Base-by-base conservation (phyloP, 1,140 invertebrate genomes). In the Diorhabda elongata region DNA sequence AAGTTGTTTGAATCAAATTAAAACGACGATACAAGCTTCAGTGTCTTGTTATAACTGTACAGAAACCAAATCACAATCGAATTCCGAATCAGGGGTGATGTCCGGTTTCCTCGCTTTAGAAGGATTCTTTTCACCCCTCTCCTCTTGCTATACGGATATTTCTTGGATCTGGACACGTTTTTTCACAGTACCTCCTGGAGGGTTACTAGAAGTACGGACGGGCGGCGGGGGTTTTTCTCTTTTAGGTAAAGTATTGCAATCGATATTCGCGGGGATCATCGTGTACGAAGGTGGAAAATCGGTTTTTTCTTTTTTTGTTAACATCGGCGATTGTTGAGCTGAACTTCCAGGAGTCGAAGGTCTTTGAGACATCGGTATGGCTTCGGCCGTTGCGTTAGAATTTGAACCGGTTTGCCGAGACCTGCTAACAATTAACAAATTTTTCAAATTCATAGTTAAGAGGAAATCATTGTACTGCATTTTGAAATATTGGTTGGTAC, bases 141-240 rank as follows among this genome's bases (percentile, higher is more conserved):
- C 60, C 70, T 69, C 71, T 66, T 84, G 85, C 84, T 87, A 88
- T 84, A 88, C 87, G 56, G 86, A 85, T 76, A 88, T 87, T 76
- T 88, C 87, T 80, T 88, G 87, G 70, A 88, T 88, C 79, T 88
- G 87, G 66, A 88, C 87, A 66, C 87, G 82, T 83, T 88, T 88
- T 77, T 88, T 88, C 63, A 86, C 80, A 2, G 85, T 86, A 26
- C 83, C 83, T 26, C 77, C 67, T 1, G 78, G 60, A 5, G 80
- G 78, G 69, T 79, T 80, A 71, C 81, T 83, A 0, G 78, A 81
- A 2, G 81, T 81, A 76, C 73, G 75, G 68, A 74, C 71, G n/a
- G 79, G 82, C 41, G 77, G 80, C 26, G 80, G 71, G 9, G 72
- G 75, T 72, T 75, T 80, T 60, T 76, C 74, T 69, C 69, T 77